Evolutionary conservation across 2,797 vertebrate species (phyloP).

Genomic region (Chaunax sp.): DNA sequence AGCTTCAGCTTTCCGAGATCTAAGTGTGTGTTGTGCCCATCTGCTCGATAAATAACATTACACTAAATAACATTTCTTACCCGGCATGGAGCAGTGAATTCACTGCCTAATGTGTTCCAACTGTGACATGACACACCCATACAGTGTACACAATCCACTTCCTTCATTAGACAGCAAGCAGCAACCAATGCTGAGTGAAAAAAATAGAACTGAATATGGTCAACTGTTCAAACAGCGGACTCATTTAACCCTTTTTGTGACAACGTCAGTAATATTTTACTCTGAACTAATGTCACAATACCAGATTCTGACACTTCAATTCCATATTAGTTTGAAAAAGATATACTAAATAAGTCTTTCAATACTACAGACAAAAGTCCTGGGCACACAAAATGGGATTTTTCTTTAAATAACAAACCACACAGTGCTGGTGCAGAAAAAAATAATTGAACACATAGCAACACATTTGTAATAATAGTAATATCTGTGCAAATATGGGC

Average conservation of each 20-base stretch:
- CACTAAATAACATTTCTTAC: conserved; percentile 14
- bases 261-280: not conserved
- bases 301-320: too few species aligned
- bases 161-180: conserved; percentile 67
- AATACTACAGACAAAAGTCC: too few species aligned
- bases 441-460: conserved; percentile 15
- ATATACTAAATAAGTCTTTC: too few species aligned
- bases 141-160: conserved; percentile 76
- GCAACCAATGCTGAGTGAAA: conserved; percentile 1
- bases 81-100: conserved; percentile 15
- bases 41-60: conserved; percentile 23
- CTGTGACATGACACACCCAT: conserved; percentile 76
- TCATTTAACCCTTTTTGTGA: conserved; percentile 1
- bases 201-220: conserved; percentile 36
- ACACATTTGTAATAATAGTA: not conserved
- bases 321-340: too few species aligned
- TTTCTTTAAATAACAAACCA: too few species aligned
- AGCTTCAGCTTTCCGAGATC: conserved; percentile 10
- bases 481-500: too few species aligned
- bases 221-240: conserved; percentile 35
- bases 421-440: too few species aligned
- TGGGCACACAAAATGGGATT: too few species aligned
- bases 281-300: not conserved
- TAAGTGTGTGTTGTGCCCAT: conserved; percentile 7
- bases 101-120: conserved; percentile 61